Conservation (phyloP, 2,113 vertebrate genomes). For the Gymnobelideus leadbeateri region DNA sequence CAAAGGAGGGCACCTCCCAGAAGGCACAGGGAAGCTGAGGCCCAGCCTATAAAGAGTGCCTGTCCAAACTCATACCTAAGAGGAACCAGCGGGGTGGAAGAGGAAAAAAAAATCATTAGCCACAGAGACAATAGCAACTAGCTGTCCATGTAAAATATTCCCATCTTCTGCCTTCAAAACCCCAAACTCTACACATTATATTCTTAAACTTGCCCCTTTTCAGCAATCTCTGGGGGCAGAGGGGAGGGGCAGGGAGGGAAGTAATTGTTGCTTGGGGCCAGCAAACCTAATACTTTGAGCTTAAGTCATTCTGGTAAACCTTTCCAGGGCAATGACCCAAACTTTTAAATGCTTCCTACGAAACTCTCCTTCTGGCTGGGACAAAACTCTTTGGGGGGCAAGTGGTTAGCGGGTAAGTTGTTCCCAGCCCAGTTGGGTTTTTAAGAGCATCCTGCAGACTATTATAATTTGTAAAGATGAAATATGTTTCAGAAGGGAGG, state of each 20-base stretch:
- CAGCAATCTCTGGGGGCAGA: not conserved
- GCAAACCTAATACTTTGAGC: not conserved
- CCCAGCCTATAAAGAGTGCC: conserved; percentile 93
- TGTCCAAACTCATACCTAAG: conserved; percentile 92
- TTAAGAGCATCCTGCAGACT: not conserved
- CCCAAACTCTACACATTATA: not conserved
- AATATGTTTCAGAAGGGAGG: not conserved
- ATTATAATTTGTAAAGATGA: not conserved
- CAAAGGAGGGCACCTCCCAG: conserved; percentile 90
- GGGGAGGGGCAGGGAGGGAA: not conserved
- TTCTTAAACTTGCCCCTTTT: not conserved
- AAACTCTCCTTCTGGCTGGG: not conserved
- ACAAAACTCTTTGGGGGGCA: not conserved
- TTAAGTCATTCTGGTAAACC: not conserved
- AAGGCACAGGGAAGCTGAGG: conserved; percentile 87
- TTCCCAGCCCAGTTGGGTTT: not conserved
- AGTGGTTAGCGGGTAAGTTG: not conserved
- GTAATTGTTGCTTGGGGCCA: not conserved
- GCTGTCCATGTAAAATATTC: too few relatives aligned
- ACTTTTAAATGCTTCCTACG: not conserved
- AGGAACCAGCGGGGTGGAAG: not conserved
- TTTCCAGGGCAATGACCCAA: not conserved
- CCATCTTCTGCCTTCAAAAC: not conserved
- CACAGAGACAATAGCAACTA: not conserved
- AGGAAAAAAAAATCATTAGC: not conserved